Conservation (phyloP, 2,113 vertebrate genomes). For the Odobenus rosmarus region DNA sequence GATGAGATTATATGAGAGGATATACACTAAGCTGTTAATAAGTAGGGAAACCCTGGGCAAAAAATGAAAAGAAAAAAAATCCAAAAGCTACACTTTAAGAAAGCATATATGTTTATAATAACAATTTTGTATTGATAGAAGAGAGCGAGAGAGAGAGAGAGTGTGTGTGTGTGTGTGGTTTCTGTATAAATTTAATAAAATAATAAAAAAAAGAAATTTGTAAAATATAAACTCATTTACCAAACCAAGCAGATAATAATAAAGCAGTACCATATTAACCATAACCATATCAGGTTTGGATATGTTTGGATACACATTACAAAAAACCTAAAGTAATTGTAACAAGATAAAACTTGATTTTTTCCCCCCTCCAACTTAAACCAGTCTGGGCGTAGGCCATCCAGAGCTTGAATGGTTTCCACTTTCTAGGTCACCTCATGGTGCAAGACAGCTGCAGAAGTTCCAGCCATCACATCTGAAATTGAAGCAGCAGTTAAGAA, state of each 20-base stretch:
- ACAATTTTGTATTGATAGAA: not conserved
- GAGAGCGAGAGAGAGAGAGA: no score
- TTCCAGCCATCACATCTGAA: not conserved
- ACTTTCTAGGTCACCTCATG: not conserved
- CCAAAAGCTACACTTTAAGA: not conserved
- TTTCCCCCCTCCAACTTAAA: not conserved
- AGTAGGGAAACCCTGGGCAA: not conserved
- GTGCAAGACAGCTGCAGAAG: not conserved
- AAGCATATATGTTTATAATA: not conserved
- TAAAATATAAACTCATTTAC: not conserved
- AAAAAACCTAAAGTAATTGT: not conserved
- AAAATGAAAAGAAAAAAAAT: not conserved
- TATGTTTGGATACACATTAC: not conserved
- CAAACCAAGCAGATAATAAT: not conserved
- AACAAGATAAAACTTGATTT: not conserved
- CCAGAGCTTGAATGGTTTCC: not conserved
- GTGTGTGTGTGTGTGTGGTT: not conserved
- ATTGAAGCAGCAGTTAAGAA: not conserved
- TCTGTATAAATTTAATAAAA: not conserved
- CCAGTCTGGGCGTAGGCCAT: not conserved
- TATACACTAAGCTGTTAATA: not conserved
- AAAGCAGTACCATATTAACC: not conserved
- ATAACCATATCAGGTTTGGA: not conserved
- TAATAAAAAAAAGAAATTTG: not conserved
- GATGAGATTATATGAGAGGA: not conserved